These are phyloP conservation scores for Hafferia zeledoni DNA, from an alignment of 2,797 vertebrate species.

Conservation along the genomic window DNA sequence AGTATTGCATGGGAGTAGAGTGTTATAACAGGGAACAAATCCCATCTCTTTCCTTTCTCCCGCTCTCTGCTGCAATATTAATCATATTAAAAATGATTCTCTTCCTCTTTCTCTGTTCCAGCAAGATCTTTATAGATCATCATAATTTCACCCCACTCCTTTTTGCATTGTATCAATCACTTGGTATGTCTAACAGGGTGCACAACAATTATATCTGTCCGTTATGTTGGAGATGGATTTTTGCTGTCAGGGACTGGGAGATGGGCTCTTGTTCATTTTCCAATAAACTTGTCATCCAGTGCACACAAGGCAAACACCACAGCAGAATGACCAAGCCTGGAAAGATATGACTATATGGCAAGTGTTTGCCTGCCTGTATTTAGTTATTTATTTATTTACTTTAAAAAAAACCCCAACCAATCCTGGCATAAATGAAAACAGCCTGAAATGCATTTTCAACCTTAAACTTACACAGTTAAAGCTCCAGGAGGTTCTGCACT, in stretches of 20 bases:
- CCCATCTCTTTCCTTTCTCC: slow-evolving; percentile 59
- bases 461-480: background rate
- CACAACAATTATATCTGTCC: slow-evolving; percentile 66
- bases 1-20: slow-evolving; percentile 66
- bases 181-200: slow-evolving; percentile 51
- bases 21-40: slow-evolving; percentile 62
- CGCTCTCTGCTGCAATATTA: slow-evolving; percentile 69
- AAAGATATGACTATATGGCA: background rate
- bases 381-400: background rate
- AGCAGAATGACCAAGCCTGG: background rate
- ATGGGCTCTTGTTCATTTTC: slow-evolving; percentile 17
- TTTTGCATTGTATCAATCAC: slow-evolving; percentile 70
- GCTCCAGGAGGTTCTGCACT: background rate
- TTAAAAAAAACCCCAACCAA: background rate
- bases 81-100: slow-evolving; percentile 62
- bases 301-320: background rate
- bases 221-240: slow-evolving; percentile 64
- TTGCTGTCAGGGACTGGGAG: slow-evolving; percentile 37
- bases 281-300: background rate
- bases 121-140: slow-evolving; percentile 63
- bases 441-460: background rate
- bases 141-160: slow-evolving; percentile 27
- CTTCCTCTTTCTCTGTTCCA: slow-evolving; percentile 60
- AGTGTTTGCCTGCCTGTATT: background rate
- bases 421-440: background rate